These are phyloP conservation scores for Atherinomorus stipes DNA, from an alignment of 2,113 vertebrate species.

Conservation along the genomic window DNA sequence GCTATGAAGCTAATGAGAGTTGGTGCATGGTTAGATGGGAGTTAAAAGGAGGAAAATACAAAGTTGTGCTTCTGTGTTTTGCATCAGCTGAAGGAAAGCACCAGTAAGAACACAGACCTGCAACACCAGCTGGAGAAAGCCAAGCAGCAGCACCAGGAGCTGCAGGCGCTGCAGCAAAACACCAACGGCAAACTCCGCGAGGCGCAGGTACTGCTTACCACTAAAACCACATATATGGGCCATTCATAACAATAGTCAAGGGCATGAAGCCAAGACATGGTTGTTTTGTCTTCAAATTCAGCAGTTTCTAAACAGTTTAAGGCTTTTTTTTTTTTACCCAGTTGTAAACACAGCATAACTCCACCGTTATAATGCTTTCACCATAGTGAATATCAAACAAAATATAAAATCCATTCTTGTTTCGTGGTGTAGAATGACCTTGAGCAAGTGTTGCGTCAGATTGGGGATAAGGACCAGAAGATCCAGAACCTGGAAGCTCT, in stretches of 20 bases:
- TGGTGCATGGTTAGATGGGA: background rate
- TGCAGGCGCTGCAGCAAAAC: slow-evolving; percentile 92
- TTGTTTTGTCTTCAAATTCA: background rate
- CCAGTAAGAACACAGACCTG: slow-evolving; percentile 87
- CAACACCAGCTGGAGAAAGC: slow-evolving; percentile 96
- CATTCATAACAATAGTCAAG: background rate
- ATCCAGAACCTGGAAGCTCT: slow-evolving; percentile 98
- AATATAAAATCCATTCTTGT: background rate
- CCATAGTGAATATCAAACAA: background rate
- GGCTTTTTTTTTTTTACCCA: background rate
- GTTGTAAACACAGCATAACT: background rate
- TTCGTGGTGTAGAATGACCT: slow-evolving; percentile 88
- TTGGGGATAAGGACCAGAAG: slow-evolving; percentile 99
- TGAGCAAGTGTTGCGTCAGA: slow-evolving; percentile 97
- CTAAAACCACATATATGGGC: background rate
- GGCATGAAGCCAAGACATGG: background rate
- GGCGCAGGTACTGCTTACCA: slow-evolving; percentile 87
- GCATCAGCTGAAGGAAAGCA: slow-evolving; percentile 90
- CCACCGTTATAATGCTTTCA: background rate
- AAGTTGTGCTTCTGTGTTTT: slow-evolving; percentile 14
- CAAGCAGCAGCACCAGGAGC: slow-evolving; percentile 95
- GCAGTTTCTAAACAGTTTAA: background rate
- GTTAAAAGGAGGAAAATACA: background rate
- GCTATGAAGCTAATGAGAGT: no score
- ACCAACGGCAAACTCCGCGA: slow-evolving; percentile 95